Evolutionary conservation across 1,140 invertebrate species (phyloP).

Genomic region (Glomeris maerens): DNA sequence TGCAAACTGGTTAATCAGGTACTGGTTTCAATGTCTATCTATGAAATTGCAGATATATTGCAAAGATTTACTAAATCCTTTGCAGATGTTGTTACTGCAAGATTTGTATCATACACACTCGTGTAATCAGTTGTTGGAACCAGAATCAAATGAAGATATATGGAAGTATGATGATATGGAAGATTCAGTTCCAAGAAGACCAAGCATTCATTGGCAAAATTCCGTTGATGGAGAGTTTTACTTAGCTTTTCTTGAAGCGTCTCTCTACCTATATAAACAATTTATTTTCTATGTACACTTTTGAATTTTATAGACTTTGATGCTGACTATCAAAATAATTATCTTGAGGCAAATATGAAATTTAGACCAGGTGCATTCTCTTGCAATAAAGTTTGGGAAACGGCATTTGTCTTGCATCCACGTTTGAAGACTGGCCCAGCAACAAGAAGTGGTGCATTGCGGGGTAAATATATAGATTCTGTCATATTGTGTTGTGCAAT

Average conservation of each 20-base stretch:
- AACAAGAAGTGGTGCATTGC: no score
- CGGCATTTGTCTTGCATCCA: conserved; percentile 53
- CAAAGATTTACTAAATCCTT: neutral
- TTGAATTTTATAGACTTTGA: conserved; percentile 8
- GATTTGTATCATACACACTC: conserved; percentile 51
- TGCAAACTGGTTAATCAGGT: conserved; percentile 56
- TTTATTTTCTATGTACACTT: no score
- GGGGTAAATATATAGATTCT: no score
- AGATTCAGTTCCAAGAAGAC: no score
- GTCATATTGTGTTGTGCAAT: no score
- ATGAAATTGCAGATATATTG: no score
- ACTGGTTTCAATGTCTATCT: neutral
- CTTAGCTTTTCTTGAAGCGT: no score
- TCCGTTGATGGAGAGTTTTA: no score
- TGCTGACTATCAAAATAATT: conserved; percentile 22
- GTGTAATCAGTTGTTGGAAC: conserved; percentile 53
- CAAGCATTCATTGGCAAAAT: no score
- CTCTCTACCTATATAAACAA: no score
- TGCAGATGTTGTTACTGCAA: conserved; percentile 44
- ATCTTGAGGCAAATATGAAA: conserved; percentile 36
- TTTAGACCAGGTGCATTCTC: conserved; percentile 51
- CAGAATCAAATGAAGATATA: conserved; percentile 46
- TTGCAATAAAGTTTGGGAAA: conserved; percentile 57
- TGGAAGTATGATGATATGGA: conserved; percentile 30
- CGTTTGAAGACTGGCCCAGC: conserved; percentile 49